Percentiles rank a stretch among this genome's conserved stretches.
These are phyloP conservation scores for Artemisiospiza belli DNA, from an alignment of 2,113 vertebrate genomes.

Conservation along the genomic window DNA sequence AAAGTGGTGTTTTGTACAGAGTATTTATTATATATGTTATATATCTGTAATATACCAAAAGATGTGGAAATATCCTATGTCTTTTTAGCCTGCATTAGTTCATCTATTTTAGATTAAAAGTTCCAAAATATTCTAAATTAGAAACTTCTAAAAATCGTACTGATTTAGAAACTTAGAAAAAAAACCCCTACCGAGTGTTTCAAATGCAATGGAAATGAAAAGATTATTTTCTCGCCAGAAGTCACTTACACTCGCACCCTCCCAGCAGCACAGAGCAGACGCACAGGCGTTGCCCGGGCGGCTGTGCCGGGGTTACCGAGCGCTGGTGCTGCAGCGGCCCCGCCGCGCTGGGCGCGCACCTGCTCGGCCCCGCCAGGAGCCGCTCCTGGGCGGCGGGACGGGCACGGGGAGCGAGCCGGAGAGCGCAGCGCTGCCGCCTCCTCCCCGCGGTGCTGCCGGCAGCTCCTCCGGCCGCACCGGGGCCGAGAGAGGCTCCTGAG, in stretches of 20 bases:
- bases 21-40: not conserved
- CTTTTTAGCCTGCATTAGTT: not conserved
- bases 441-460: no score
- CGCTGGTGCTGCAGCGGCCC: not conserved
- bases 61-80: not conserved
- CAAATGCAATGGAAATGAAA: not conserved
- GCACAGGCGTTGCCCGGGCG: rapidly evolving
- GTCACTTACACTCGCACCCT: not conserved
- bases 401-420: not conserved
- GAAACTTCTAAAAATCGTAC: not conserved
- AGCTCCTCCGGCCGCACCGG: no score
- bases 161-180: not conserved
- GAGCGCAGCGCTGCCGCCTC: not conserved
- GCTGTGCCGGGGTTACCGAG: not conserved
- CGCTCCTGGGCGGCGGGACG: not conserved
- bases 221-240: not conserved
- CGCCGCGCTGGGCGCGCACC: not conserved
- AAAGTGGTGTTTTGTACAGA: not conserved
- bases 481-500: not conserved
- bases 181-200: not conserved
- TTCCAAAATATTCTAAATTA: not conserved
- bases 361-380: not conserved
- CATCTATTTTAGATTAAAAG: not conserved
- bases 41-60: not conserved
- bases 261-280: rapidly evolving